Percentiles rank a stretch among this genome's conserved stretches.
These are phyloP conservation scores for Malurus cyaneus DNA, from an alignment of 2,113 vertebrate genomes.

Conservation along the genomic window DNA sequence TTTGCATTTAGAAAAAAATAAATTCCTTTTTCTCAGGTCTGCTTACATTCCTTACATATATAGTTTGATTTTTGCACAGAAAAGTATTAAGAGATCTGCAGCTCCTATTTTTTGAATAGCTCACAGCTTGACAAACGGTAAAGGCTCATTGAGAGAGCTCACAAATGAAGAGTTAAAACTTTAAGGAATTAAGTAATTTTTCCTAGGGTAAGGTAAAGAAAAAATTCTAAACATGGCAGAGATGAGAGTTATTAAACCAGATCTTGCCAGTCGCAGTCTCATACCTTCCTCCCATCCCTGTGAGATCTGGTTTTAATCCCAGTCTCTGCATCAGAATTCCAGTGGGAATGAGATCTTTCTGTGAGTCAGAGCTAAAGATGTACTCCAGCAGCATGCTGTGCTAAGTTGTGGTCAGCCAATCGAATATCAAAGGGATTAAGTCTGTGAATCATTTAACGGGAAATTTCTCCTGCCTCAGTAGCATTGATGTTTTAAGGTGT, in stretches of 20 bases:
- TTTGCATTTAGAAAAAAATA: background rate
- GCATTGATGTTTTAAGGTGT: constrained; percentile 69
- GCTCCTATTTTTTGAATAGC: background rate
- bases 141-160: background rate
- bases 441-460: constrained; percentile 66
- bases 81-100: background rate
- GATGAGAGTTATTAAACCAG: background rate
- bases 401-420: constrained; percentile 66
- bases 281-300: background rate
- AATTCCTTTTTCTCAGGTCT: background rate
- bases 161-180: background rate
- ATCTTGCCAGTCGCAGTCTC: background rate
- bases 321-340: constrained; percentile 3
- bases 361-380: constrained; percentile 54
- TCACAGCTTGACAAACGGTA: background rate
- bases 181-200: background rate
- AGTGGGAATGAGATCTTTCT: constrained; percentile 56
- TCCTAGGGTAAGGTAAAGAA: background rate
- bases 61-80: background rate
- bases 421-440: constrained; percentile 69
- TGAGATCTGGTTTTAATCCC: constrained; percentile 41
- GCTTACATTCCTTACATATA: background rate
- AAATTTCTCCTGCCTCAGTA: constrained; percentile 67
- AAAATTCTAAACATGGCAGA: background rate
- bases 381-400: constrained; percentile 61